phyloP scores from a whole-genome alignment of 2,888 invertebrate species.

The Dascillus cervinus region DNA sequence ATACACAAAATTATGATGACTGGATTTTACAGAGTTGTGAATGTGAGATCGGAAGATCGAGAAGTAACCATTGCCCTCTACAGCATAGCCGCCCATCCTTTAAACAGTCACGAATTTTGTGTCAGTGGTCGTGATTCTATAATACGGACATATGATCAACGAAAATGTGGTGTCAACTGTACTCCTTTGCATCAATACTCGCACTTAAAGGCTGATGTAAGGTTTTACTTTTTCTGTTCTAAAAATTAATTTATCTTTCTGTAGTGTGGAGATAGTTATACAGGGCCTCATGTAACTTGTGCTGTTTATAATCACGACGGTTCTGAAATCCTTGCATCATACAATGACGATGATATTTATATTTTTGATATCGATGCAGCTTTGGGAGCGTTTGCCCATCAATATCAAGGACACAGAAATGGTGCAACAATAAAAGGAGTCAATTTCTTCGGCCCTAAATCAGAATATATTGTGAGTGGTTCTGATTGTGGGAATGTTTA shows the following conservation, averaged over 20 bases:
- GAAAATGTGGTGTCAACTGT: slow-evolving; percentile 39
- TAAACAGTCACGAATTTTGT: slow-evolving; percentile 67
- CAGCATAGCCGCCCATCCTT: slow-evolving; percentile 80
- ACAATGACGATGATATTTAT: slow-evolving; percentile 90
- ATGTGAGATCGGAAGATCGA: slow-evolving; percentile 48
- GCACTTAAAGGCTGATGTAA: slow-evolving; percentile 27
- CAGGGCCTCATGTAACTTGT: slow-evolving; percentile 66
- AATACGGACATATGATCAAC: slow-evolving; percentile 69
- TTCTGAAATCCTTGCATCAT: slow-evolving; percentile 84
- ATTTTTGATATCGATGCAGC: slow-evolving; percentile 62
- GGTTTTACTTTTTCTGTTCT: slow-evolving; percentile 1
- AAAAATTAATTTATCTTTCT: background rate
- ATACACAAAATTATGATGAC: too few relatives aligned
- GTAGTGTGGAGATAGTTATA: slow-evolving; percentile 20
- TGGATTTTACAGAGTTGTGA: slow-evolving; percentile 48
- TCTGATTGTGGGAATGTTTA: slow-evolving; percentile 86
- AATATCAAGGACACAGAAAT: slow-evolving; percentile 57
- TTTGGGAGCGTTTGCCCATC: slow-evolving; percentile 47
- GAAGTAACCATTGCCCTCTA: slow-evolving; percentile 78
- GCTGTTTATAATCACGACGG: slow-evolving; percentile 89
- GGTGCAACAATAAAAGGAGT: slow-evolving; percentile 81
- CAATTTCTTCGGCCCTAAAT: slow-evolving; percentile 85
- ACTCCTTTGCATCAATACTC: slow-evolving; percentile 27
- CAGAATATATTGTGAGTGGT: slow-evolving; percentile 87
- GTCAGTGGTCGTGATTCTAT: slow-evolving; percentile 75